Percentiles rank a stretch among this genome's conserved stretches.
These are phyloP conservation scores for Nemoura dubitans DNA, from an alignment of 2,888 invertebrate species.

Conservation along the genomic window DNA sequence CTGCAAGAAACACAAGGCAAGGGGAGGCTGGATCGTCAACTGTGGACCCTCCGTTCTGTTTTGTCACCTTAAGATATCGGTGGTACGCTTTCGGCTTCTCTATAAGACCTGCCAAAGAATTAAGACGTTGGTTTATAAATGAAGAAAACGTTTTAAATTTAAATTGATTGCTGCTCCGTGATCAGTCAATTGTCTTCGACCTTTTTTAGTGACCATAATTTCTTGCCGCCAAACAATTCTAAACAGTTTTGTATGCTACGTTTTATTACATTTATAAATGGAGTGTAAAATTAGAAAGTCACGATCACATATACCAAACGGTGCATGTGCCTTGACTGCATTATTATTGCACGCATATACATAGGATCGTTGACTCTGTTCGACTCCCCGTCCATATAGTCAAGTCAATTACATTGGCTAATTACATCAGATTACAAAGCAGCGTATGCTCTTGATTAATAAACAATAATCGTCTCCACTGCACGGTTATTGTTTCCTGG, in stretches of 20 bases:
- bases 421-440: not conserved
- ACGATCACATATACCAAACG: not conserved
- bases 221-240: not conserved
- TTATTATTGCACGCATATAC: not conserved
- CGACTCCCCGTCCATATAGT: not conserved
- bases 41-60: not conserved
- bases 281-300: not conserved
- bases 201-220: too few species aligned
- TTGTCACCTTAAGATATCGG: not conserved
- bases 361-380: not conserved
- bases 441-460: not conserved
- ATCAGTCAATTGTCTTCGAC: not conserved
- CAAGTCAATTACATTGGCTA: not conserved
- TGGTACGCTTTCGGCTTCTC: not conserved
- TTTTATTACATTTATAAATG: not conserved
- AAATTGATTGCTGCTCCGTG: not conserved
- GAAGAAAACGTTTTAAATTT: not conserved
- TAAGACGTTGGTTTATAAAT: not conserved
- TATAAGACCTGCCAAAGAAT: not conserved
- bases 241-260: not conserved
- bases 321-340: not conserved
- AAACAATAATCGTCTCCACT: slow-evolving; percentile 3
- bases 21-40: not conserved
- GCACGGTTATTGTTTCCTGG: not conserved
- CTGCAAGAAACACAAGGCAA: not conserved